These are phyloP conservation scores for Dicyrtomina minuta DNA, from an alignment of 2,888 invertebrate genomes.

Conservation along the genomic window DNA sequence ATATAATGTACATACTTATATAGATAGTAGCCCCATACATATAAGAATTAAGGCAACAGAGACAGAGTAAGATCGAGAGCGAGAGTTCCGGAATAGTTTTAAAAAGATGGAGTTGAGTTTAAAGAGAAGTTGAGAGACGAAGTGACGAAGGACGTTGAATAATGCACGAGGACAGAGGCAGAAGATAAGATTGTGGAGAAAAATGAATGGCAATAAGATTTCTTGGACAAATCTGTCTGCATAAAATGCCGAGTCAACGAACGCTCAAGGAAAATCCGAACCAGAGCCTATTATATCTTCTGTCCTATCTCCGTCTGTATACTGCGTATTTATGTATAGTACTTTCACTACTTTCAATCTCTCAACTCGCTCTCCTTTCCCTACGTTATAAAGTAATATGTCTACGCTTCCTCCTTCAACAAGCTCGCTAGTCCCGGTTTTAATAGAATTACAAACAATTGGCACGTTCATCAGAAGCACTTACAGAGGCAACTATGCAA, in stretches of 20 bases:
- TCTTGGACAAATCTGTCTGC: too few relatives aligned
- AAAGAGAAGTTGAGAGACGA: background rate
- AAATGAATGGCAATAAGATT: slow-evolving; percentile 7
- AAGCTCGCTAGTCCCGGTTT: too few relatives aligned
- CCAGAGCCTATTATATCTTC: too few relatives aligned
- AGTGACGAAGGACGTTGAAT: slow-evolving; percentile 15
- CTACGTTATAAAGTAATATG: too few relatives aligned
- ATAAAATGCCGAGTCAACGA: too few relatives aligned
- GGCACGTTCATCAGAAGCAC: too few relatives aligned
- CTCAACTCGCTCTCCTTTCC: too few relatives aligned
- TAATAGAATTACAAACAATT: too few relatives aligned
- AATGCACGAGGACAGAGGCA: slow-evolving; percentile 6
- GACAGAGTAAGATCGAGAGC: background rate
- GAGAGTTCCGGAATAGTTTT: background rate
- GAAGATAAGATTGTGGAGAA: slow-evolving; percentile 9
- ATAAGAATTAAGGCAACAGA: background rate
- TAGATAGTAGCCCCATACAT: background rate
- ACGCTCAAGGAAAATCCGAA: too few relatives aligned
- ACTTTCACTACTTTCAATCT: too few relatives aligned
- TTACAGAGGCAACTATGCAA: too few relatives aligned
- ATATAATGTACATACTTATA: background rate
- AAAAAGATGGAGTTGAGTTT: background rate
- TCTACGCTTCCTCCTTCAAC: too few relatives aligned
- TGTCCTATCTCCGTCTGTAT: background rate
- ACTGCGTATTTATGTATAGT: background rate